Percentiles rank a stretch among this genome's conserved stretches.
phyloP scores from a whole-genome alignment of 2,888 invertebrate species.

The Cremastinae sp. region DNA sequence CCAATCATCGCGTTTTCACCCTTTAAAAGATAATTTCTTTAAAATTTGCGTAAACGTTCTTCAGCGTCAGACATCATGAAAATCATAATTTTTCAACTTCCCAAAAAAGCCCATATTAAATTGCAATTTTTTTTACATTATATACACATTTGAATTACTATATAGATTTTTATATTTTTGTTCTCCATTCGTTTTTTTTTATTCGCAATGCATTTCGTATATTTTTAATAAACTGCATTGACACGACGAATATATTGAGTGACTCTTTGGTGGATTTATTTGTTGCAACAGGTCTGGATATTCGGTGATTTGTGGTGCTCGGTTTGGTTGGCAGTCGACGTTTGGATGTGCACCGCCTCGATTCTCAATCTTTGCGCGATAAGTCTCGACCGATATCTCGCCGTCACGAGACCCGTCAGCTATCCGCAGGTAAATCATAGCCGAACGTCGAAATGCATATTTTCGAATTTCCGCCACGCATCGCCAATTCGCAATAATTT shows the following conservation, averaged over 20 bases:
- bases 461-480: neutral
- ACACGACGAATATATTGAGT: neutral
- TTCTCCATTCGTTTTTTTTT: too few species aligned
- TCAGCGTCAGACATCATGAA: too few species aligned
- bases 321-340: constrained; percentile 98
- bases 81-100: too few species aligned
- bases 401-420: constrained; percentile 97
- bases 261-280: constrained; percentile 24
- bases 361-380: constrained; percentile 98
- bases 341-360: constrained; percentile 99
- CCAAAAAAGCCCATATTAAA: too few species aligned
- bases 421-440: constrained; percentile 86
- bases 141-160: too few species aligned
- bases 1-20: neutral
- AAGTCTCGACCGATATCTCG: constrained; percentile 96
- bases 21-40: neutral
- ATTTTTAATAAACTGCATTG: neutral
- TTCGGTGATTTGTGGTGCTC: constrained; percentile 98
- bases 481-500: neutral
- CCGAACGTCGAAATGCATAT: neutral
- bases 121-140: too few species aligned
- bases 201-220: neutral
- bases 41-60: too few species aligned
- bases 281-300: constrained; percentile 92
- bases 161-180: too few species aligned